phyloP scores from a whole-genome alignment of 1,140 invertebrate genomes.

The Oppia nitens region DNA sequence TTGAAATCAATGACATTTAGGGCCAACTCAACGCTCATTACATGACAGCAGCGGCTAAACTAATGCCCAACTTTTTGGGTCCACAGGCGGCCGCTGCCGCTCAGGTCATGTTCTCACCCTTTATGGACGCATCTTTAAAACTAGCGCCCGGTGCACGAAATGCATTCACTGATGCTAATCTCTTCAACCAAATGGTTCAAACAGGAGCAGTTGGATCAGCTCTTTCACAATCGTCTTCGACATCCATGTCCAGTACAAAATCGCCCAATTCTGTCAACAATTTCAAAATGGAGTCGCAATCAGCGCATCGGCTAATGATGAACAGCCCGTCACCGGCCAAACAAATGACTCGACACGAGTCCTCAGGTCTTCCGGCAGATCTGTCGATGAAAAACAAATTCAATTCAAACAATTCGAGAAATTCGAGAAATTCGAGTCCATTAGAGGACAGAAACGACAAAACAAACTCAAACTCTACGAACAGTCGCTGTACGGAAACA shows the following conservation, averaged over 20 bases:
- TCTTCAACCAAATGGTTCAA: not conserved
- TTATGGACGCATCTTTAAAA: not conserved
- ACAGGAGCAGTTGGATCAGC: not conserved
- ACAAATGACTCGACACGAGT: not conserved
- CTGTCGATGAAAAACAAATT: not conserved
- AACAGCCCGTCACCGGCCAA: not conserved
- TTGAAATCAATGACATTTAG: too few species aligned
- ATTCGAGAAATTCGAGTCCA: not conserved
- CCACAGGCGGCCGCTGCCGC: not conserved
- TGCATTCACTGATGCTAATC: not conserved
- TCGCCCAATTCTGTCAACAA: not conserved
- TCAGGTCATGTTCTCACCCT: not conserved
- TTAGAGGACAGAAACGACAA: not conserved
- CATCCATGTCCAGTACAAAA: not conserved
- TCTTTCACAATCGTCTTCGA: not conserved
- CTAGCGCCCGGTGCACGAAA: not conserved
- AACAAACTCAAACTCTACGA: not conserved
- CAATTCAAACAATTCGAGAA: not conserved
- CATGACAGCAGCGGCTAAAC: not conserved
- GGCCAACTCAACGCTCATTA: not conserved
- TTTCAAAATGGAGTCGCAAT: not conserved
- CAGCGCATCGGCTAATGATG: not conserved
- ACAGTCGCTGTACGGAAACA: not conserved
- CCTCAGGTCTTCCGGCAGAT: not conserved
- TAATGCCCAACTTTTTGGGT: not conserved